phyloP scores from a whole-genome alignment of 2,113 vertebrate genomes.

The Phalacrocorax carbo region DNA sequence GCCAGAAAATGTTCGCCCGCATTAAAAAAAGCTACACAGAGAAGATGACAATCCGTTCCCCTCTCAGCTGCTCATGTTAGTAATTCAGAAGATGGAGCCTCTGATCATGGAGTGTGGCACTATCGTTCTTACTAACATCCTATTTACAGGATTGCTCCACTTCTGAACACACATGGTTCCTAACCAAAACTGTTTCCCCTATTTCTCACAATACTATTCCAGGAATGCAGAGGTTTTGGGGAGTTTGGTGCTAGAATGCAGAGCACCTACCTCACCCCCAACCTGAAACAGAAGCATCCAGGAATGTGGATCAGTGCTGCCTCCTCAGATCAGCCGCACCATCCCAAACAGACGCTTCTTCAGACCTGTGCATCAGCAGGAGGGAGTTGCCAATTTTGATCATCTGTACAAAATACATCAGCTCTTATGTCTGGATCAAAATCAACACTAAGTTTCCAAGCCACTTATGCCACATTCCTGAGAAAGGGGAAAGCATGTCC shows the following conservation, averaged over 20 bases:
- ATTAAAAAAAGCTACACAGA: slow-evolving; percentile 15
- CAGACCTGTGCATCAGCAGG: slow-evolving; percentile 68
- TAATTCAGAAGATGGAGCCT: slow-evolving; percentile 51
- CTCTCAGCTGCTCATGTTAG: slow-evolving; percentile 37
- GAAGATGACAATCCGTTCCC: background rate
- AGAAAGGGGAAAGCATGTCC: slow-evolving; percentile 36
- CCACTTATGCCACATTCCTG: slow-evolving; percentile 55
- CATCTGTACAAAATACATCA: slow-evolving; percentile 72
- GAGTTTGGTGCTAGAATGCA: slow-evolving; percentile 72
- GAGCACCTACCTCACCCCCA: slow-evolving; percentile 71
- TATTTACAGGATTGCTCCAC: slow-evolving; percentile 23
- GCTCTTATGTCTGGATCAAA: slow-evolving; percentile 71
- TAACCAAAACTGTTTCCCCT: slow-evolving; percentile 35
- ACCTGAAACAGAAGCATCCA: slow-evolving; percentile 71
- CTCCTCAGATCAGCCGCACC: slow-evolving; percentile 70
- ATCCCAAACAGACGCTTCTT: slow-evolving; percentile 71
- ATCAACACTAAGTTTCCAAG: slow-evolving; percentile 59
- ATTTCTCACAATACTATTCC: slow-evolving; percentile 53
- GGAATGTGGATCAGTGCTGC: slow-evolving; percentile 71
- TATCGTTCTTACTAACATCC: background rate
- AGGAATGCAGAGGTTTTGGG: slow-evolving; percentile 69
- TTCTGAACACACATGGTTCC: slow-evolving; percentile 45
- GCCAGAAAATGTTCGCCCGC: background rate
- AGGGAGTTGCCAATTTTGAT: slow-evolving; percentile 72
- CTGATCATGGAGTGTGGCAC: background rate